phyloP scores from a whole-genome alignment of 2,113 vertebrate genomes.

The Lampris megalopsis region DNA sequence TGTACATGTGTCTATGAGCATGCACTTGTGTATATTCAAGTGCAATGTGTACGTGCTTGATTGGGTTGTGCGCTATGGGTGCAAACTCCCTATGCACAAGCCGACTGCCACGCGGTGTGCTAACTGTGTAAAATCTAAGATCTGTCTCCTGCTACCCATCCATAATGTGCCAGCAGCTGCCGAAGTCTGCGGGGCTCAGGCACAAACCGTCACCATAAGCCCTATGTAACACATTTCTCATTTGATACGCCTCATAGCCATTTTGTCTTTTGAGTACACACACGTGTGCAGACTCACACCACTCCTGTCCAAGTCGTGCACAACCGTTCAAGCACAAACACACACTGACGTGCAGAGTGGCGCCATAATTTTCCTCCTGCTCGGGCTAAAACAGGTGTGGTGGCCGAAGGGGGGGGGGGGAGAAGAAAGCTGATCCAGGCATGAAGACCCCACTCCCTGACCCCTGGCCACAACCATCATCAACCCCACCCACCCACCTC shows the following conservation, averaged over 20 bases:
- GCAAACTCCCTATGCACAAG: constrained; percentile 33
- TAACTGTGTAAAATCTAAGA: constrained; percentile 55
- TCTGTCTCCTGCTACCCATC: constrained; percentile 45
- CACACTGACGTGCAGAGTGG: constrained; percentile 28
- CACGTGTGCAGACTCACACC: constrained; percentile 21
- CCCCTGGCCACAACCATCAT: constrained; percentile 54
- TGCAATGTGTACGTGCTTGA: background rate
- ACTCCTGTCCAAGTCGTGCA: background rate
- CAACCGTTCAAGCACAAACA: background rate
- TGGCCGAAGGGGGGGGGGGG: constrained; percentile 41
- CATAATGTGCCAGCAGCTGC: constrained; percentile 61
- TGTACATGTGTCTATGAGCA: constrained; percentile 14
- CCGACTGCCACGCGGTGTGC: constrained; percentile 34
- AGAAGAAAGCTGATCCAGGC: constrained; percentile 67
- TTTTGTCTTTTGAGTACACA: constrained; percentile 63
- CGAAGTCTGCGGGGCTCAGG: constrained; percentile 43
- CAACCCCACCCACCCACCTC: constrained; percentile 22
- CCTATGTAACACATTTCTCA: constrained; percentile 75
- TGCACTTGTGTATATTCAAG: background rate
- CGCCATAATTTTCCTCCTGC: constrained; percentile 25
- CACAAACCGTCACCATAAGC: constrained; percentile 68
- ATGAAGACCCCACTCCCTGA: constrained; percentile 44
- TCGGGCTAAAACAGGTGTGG: constrained; percentile 69
- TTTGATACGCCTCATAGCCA: constrained; percentile 67
- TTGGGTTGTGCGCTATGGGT: constrained; percentile 14